These are phyloP conservation scores for Esox lucius DNA, from an alignment of 2,797 vertebrate species.

Conservation along the genomic window DNA sequence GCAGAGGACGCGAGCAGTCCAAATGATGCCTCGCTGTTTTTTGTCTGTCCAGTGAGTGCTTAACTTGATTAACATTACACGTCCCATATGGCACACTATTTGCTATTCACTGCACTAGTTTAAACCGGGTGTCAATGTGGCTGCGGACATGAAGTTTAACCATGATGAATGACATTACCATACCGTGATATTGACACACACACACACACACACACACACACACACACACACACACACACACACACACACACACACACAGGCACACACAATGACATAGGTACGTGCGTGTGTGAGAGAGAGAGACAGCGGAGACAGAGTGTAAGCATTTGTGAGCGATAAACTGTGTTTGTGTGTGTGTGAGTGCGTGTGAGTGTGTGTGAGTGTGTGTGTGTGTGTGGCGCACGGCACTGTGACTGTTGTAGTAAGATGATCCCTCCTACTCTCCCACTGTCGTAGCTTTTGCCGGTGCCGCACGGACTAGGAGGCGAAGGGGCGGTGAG, in stretches of 20 bases:
- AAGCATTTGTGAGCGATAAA: slow-evolving; percentile 10
- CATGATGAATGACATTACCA: too few species aligned
- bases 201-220: not conserved
- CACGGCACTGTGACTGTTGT: slow-evolving; percentile 39
- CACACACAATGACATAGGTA: too few species aligned
- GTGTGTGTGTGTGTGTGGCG: slow-evolving; percentile 1
- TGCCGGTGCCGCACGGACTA: slow-evolving; percentile 45
- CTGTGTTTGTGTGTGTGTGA: not conserved
- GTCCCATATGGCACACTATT: not conserved
- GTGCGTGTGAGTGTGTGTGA: not conserved
- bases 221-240: not conserved
- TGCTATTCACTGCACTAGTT: too few species aligned
- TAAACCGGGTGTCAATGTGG: slow-evolving; percentile 3
- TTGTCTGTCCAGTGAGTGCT: too few species aligned
- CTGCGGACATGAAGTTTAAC: too few species aligned
- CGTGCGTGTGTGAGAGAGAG: too few species aligned
- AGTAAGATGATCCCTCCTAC: slow-evolving; percentile 74
- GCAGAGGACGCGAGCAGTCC: too few species aligned
- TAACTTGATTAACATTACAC: too few species aligned
- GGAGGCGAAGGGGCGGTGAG: slow-evolving; percentile 25
- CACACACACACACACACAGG: slow-evolving; percentile 69
- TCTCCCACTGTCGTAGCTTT: slow-evolving; percentile 48
- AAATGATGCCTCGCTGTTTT: too few species aligned
- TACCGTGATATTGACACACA: not conserved
- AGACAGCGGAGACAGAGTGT: too few species aligned